A percentile compares a stretch with the other conserved stretches of the same genome.
phyloP scores from a whole-genome alignment of 2,797 vertebrate species.

The Rachycentron canadum region DNA sequence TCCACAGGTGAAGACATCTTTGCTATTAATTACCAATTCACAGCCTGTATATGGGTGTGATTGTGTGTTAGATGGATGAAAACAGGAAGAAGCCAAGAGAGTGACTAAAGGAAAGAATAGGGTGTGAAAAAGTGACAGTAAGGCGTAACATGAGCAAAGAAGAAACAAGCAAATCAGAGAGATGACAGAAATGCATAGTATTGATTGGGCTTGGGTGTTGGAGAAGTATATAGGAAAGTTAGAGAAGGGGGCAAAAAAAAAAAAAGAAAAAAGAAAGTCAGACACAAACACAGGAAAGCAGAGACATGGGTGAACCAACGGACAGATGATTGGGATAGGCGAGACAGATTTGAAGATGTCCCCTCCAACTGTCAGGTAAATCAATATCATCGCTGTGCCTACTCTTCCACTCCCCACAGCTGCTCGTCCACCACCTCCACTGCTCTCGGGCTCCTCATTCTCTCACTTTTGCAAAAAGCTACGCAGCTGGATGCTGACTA shows the following conservation, averaged over 20 bases:
- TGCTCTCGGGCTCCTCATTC: constrained; percentile 28
- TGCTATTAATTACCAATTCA: constrained; percentile 69
- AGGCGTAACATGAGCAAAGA: constrained; percentile 16
- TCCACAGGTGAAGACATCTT: constrained; percentile 76
- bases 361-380: constrained; percentile 62
- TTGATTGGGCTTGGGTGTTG: constrained; percentile 37
- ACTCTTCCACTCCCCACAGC: constrained; percentile 50
- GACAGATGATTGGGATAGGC: constrained; percentile 59
- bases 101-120: not conserved
- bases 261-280: too few species aligned
- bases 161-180: constrained; percentile 36
- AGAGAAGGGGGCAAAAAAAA: too few species aligned
- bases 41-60: constrained; percentile 59
- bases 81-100: constrained; percentile 12
- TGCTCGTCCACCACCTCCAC: constrained; percentile 35
- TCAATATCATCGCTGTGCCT: constrained; percentile 62
- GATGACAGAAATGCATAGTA: constrained; percentile 42
- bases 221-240: constrained; percentile 22
- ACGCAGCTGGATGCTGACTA: constrained; percentile 66
- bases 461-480: constrained; percentile 45
- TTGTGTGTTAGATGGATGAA: constrained; percentile 34
- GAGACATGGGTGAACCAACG: constrained; percentile 31
- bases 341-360: constrained; percentile 65
- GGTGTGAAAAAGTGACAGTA: not conserved
- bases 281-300: constrained; percentile 44